Percentiles rank a stretch among this genome's conserved stretches.
Conservation (phyloP, 1,140 invertebrate species). For the Trinorchestia longiramus region DNA sequence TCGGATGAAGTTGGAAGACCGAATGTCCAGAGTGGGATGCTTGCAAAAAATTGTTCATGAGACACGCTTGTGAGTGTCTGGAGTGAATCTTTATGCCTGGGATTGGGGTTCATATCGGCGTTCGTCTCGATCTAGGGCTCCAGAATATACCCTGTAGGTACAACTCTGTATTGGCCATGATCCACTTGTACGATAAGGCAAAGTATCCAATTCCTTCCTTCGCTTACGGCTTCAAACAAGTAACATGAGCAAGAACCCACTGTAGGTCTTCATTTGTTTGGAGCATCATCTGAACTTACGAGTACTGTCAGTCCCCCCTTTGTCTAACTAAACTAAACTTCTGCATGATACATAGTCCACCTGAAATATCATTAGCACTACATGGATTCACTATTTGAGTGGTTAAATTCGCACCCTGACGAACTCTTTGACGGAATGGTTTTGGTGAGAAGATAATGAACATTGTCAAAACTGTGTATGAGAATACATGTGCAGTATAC, state of each 20-base stretch:
- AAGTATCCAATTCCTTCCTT: neutral
- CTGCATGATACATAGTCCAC: neutral
- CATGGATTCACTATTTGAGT: neutral
- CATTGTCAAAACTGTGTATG: too few species aligned
- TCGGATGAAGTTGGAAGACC: neutral
- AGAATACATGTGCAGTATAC: too few species aligned
- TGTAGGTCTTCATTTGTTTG: neutral
- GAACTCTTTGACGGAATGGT: too few species aligned
- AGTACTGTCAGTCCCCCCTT: neutral
- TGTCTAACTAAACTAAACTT: too few species aligned
- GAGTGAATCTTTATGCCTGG: neutral
- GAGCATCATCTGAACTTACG: neutral
- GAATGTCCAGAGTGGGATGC: neutral
- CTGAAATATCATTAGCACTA: neutral
- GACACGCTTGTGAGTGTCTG: neutral
- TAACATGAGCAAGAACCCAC: neutral
- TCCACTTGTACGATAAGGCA: neutral
- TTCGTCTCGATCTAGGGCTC: neutral
- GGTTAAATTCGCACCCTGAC: too few species aligned
- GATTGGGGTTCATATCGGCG: neutral
- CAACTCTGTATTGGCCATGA: neutral
- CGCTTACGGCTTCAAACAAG: neutral
- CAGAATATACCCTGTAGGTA: neutral
- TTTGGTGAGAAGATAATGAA: too few species aligned
- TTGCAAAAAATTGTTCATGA: neutral